Evolutionary conservation across 2,888 invertebrate species (phyloP).

Genomic region (Fragum whitleyi): DNA sequence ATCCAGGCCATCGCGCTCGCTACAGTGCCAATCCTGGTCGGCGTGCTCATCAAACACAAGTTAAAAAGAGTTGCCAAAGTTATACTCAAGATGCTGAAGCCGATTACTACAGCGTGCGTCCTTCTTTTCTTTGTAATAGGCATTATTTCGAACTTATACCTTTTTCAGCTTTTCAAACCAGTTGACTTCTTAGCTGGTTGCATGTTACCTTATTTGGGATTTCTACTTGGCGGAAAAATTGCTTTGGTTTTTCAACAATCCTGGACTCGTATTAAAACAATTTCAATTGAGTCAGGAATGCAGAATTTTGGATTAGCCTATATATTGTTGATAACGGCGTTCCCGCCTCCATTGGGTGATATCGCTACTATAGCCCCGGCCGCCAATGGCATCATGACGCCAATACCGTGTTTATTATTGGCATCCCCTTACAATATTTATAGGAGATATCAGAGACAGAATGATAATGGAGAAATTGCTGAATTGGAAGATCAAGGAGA

Average conservation of each 20-base stretch:
- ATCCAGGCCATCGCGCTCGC: slow-evolving; percentile 91
- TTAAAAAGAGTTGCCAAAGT: slow-evolving; percentile 89
- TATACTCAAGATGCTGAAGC: slow-evolving; percentile 89
- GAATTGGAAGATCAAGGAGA: background rate
- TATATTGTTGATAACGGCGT: slow-evolving; percentile 92
- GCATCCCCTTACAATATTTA: slow-evolving; percentile 70
- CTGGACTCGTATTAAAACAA: slow-evolving; percentile 87
- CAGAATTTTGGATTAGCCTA: slow-evolving; percentile 97
- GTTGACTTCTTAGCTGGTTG: slow-evolving; percentile 75
- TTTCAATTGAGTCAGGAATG: slow-evolving; percentile 93
- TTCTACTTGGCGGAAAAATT: slow-evolving; percentile 75
- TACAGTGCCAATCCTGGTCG: slow-evolving; percentile 89
- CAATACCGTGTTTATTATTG: slow-evolving; percentile 90
- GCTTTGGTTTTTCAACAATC: slow-evolving; percentile 83
- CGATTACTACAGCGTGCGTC: slow-evolving; percentile 92
- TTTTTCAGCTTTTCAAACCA: slow-evolving; percentile 92
- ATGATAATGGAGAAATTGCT: slow-evolving; percentile 30
- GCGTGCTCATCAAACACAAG: slow-evolving; percentile 83
- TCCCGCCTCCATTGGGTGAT: slow-evolving; percentile 94
- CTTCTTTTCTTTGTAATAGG: slow-evolving; percentile 94
- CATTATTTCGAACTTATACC: slow-evolving; percentile 93
- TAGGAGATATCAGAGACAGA: slow-evolving; percentile 62
- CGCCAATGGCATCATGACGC: slow-evolving; percentile 95
- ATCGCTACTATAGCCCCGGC: slow-evolving; percentile 89
- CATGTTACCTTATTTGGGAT: slow-evolving; percentile 82